Evolutionary conservation across 2,797 vertebrate species (phyloP), one percentile per base, ranked within the genome.

Genomic region (Cynopterus sphinx): DNA sequence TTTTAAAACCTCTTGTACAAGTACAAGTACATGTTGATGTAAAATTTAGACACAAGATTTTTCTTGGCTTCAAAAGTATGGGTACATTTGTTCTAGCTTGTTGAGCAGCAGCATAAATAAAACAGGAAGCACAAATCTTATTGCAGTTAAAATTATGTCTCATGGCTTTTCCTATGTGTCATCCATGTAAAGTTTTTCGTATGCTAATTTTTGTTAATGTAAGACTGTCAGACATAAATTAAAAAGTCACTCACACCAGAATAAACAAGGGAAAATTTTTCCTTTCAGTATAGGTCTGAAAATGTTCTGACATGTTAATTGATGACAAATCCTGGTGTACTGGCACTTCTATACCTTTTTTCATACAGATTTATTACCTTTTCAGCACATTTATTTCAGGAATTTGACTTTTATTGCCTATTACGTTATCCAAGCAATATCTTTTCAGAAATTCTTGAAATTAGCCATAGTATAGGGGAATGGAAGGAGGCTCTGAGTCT

Each of bases 91-190:
- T 91, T 77, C 67, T 68, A 41, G 77, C 51, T 51, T 96, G 36
- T 71, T 96, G 24, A 88, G 55, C 24, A 36, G 51, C 36, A 81
- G 31, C 49, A 28, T 73, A 73, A 94, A 57, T n/a, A 65, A 92
- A 94, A 57, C 46, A 92, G 71, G 82, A 97, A 96, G 92, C 43
- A 93, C 53, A 85, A 73, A 84, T 77, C 33, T 65, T 61, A 57
- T 21, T 91, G 24, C 33, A 59, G 51, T 55, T 94, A 67, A 83
- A 93, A 90, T 68, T 26, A 81, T 9, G 19, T 74, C 51, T 65
- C 78, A 65, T 53, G 21, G 41, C 22, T 91, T 77, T 87, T 79
- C 63, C 82, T 82, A n/a, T 82, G 43, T 63, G 39, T 86, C 74
- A 91, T 70, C 73, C 33, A 28, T 22, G 51, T 88, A 87, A 63